phyloP scores from a whole-genome alignment of 2,113 vertebrate genomes.

The Scomber japonicus region DNA sequence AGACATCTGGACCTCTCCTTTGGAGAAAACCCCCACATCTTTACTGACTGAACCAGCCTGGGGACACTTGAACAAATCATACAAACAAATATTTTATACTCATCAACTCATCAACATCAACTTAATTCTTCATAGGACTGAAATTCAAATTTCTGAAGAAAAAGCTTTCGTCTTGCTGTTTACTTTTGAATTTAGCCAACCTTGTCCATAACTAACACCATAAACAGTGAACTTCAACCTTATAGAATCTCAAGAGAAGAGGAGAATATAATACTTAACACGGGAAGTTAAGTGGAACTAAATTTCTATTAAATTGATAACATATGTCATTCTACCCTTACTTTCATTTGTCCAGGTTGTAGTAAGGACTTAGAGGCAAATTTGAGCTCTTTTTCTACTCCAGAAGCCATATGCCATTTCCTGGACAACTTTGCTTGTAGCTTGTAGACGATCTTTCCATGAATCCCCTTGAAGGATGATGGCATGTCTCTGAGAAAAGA shows the following conservation, averaged over 20 bases:
- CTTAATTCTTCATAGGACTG: background rate
- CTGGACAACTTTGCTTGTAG: slow-evolving; percentile 73
- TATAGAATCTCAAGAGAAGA: too few species aligned
- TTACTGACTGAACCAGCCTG: slow-evolving; percentile 49
- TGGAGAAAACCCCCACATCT: background rate
- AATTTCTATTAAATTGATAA: background rate
- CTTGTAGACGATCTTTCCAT: slow-evolving; percentile 72
- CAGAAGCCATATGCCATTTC: slow-evolving; percentile 50
- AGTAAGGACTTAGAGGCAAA: slow-evolving; percentile 50
- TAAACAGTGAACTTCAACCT: background rate
- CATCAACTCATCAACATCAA: too few species aligned
- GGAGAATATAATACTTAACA: too few species aligned
- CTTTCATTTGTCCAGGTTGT: background rate
- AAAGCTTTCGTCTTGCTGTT: background rate
- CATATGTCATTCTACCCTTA: background rate
- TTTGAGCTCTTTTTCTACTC: slow-evolving; percentile 28
- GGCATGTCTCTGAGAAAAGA: slow-evolving; percentile 70
- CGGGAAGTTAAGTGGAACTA: background rate
- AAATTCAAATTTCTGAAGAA: slow-evolving; percentile 6
- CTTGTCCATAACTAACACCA: too few species aligned
- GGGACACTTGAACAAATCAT: slow-evolving; percentile 51
- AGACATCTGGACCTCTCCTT: slow-evolving; percentile 56
- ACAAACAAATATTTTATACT: slow-evolving; percentile 6
- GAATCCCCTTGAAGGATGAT: slow-evolving; percentile 59
- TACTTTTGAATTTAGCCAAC: background rate